Base-by-base conservation (phyloP, 2,888 invertebrate genomes). In the Drosophila meridionalis region DNA sequence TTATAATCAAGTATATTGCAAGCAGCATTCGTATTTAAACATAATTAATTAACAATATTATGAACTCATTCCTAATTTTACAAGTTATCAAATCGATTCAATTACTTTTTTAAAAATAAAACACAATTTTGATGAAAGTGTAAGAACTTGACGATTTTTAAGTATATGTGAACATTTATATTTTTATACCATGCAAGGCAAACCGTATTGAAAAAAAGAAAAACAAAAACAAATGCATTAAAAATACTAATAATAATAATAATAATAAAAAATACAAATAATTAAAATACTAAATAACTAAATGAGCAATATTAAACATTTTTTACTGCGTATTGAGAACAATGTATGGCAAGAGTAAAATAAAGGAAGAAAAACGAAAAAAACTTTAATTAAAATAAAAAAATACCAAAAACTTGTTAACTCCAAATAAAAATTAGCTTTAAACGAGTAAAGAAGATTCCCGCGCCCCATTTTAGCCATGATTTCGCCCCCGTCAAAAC, bases 101-200 rank as follows among this genome's bases (percentile, higher is more conserved):
- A 74, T 78, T 78, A 78, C 79, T 70, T 70, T 78, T 79, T 52
- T 11, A 52, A 52, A 48, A 52, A 68, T 47, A 59, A 69, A 32
- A 52, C 50, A 63, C 65, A 32, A 28, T 76, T 76, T 67, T 76
- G 72, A 78, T 59, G 55, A 62, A 73, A 74, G 77, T 62, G 66
- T 73, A 63, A 84, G 62, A 72, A 78, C 76, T 78, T 73, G 78
- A 85, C 69, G 72, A 76, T 87, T 86, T 83, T 83, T 80, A 86
- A 78, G 77, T 78, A 85, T 73, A 88, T 88, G 83, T 80, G 78
- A 86, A 83, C 85, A 84, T 87, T 89, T 89, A 87, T 88, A 89
- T 90, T 90, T 87, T 80, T 89, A 89, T 81, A 87, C 84, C 88
- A 90, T 83, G 82, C 75, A 75, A 87, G 77, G 75, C 87, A 82